phyloP scores from a whole-genome alignment of 1,140 invertebrate genomes.

The Trialeurodes vaporariorum region DNA sequence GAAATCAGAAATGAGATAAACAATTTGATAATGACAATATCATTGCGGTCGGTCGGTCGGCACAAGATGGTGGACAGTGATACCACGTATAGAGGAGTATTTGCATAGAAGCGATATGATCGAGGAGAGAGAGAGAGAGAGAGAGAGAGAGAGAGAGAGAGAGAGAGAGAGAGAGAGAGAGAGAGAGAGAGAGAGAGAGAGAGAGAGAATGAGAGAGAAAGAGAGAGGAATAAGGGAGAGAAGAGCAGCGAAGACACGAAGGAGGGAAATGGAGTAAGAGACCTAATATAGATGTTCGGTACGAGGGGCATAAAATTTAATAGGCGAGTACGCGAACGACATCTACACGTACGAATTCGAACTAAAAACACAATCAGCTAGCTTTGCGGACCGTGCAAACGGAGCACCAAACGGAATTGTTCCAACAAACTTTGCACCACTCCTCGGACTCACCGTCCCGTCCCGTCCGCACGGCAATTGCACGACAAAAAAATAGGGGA shows the following conservation, averaged over 20 bases:
- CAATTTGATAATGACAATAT: constrained; percentile 1
- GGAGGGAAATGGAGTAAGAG: too few relatives aligned
- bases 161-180: too few relatives aligned
- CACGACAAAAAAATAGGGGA: neutral
- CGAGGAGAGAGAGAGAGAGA: neutral
- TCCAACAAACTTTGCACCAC: neutral
- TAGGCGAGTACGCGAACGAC: neutral
- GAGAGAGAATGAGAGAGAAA: too few relatives aligned
- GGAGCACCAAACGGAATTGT: neutral
- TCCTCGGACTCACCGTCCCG: neutral
- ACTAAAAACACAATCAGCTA: neutral
- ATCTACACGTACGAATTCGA: neutral
- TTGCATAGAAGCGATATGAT: neutral
- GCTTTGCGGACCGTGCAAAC: neutral
- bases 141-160: too few relatives aligned
- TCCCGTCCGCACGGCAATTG: neutral
- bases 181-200: too few relatives aligned
- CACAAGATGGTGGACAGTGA: neutral
- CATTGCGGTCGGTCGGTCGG: neutral
- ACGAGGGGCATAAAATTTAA: neutral
- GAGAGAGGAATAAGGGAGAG: too few relatives aligned
- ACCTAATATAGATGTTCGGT: neutral
- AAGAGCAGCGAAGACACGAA: too few relatives aligned
- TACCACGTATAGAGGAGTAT: neutral
- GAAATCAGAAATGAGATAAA: neutral